phyloP scores from a whole-genome alignment of 2,113 vertebrate genomes.

The Phocoena sinus region DNA sequence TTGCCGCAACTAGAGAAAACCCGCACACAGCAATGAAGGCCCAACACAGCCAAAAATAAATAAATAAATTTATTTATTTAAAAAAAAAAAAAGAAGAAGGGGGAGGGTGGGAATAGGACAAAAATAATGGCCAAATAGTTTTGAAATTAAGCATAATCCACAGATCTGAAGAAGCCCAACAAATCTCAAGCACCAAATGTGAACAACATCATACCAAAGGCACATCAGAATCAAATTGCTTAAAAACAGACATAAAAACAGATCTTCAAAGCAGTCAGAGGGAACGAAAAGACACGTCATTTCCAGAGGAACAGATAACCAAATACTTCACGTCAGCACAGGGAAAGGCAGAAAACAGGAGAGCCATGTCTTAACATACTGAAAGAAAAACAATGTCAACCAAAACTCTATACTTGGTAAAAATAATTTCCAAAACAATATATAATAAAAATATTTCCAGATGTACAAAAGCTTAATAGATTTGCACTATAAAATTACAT shows the following conservation, averaged over 20 bases:
- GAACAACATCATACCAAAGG: not conserved
- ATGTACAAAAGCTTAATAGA: not conserved
- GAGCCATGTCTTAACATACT: not conserved
- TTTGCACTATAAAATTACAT: not conserved
- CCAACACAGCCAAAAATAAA: too few species aligned
- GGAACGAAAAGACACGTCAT: not conserved
- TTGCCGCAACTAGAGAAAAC: too few species aligned
- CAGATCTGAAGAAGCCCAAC: not conserved
- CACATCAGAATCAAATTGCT: conserved; percentile 9
- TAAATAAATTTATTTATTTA: too few species aligned
- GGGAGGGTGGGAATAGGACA: not conserved
- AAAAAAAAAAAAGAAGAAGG: not conserved
- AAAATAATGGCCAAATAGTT: not conserved
- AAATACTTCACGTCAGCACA: not conserved
- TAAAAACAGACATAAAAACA: not conserved
- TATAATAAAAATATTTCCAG: not conserved
- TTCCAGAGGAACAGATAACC: not conserved
- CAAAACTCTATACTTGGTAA: not conserved
- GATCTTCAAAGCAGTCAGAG: not conserved
- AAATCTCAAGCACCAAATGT: not conserved
- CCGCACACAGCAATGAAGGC: too few species aligned
- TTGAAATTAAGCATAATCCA: not conserved
- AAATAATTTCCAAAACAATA: not conserved
- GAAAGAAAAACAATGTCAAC: not conserved
- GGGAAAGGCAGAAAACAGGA: not conserved